Conservation (phyloP, 2,888 invertebrate genomes). For the Xylophagus ater region DNA sequence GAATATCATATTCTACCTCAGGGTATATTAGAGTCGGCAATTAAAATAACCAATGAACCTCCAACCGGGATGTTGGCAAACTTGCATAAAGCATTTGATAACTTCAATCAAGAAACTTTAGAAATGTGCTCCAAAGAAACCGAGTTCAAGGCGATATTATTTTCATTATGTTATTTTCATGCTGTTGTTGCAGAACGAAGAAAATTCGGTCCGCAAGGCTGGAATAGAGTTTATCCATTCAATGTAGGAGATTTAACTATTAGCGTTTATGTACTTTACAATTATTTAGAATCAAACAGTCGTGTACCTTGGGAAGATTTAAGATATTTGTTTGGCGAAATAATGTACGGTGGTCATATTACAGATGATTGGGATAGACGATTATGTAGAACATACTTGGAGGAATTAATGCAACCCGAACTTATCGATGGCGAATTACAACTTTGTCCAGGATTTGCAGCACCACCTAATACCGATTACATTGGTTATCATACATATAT, state of each 20-base stretch:
- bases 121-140: slow-evolving; percentile 89
- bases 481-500: slow-evolving; percentile 77
- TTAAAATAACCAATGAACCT: slow-evolving; percentile 93
- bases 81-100: slow-evolving; percentile 82
- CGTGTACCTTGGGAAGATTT: slow-evolving; percentile 91
- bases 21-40: slow-evolving; percentile 84
- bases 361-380: slow-evolving; percentile 93
- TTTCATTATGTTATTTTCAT: slow-evolving; percentile 88
- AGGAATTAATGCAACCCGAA: slow-evolving; percentile 80
- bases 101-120: slow-evolving; percentile 83
- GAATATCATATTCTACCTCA: slow-evolving; percentile 57
- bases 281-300: slow-evolving; percentile 80
- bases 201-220: slow-evolving; percentile 54
- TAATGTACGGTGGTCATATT: slow-evolving; percentile 96
- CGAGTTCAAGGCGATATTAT: slow-evolving; percentile 83
- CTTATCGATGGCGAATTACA: slow-evolving; percentile 75
- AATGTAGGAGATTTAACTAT: slow-evolving; percentile 83
- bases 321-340: slow-evolving; percentile 88
- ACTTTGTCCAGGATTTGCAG: slow-evolving; percentile 72
- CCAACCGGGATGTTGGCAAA: slow-evolving; percentile 93
- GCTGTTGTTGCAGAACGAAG: slow-evolving; percentile 85
- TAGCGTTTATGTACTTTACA: slow-evolving; percentile 79
- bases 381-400: slow-evolving; percentile 72
- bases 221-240: slow-evolving; percentile 57
- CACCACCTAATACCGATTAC: slow-evolving; percentile 83